Evolutionary conservation across 2,113 vertebrate genomes (phyloP), one percentile per base, ranked within the genome.

Genomic region (Ciconia stormi): DNA sequence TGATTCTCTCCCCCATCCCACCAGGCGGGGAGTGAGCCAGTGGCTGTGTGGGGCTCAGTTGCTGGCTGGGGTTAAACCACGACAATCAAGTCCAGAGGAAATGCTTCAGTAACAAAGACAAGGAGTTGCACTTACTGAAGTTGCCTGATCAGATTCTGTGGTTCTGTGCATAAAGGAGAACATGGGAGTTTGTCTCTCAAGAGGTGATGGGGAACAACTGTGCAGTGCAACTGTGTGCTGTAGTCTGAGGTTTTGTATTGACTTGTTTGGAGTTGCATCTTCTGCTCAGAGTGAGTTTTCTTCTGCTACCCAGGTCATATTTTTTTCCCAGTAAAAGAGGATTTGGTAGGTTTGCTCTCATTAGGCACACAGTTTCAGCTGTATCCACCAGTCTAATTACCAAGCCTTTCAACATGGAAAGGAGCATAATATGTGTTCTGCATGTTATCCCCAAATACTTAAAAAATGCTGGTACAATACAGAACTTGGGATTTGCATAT

Each of bases 71-170:
- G 38, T 38, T 38, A 38, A 38, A 38, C 8, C 38, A 38, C 38
- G 38, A 38, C 38, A 38, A 38, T 38, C 38, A 56, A 5, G 36
- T 73, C 10, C 32, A 42, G 53, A 73, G 65, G 19, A 84, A 30
- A 42, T 23, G 21, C 30, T 27, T 73, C 21, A 34, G 25, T 69
- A 81, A 23, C 49, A 63, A 59, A 78, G 62, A 56, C n/a, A 50
- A 23, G 62, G 80, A 58, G n/a, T 53, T 87, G 16, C 8, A 4
- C 30, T 46, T 18, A 3, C 27, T 77, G 12, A 40, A 56, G 38
- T 40, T 83, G 21, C 44, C 66, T 56, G 44, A 4, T 50, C 0
- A 0, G 15, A 47, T 90, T 59, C 49, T 81, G 36, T 2, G 1
- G 13, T 63, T 42, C 56, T 91, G 13, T 62, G 65, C 7, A 1